Percentiles rank a stretch among this genome's conserved stretches.
phyloP scores from a whole-genome alignment of 2,113 vertebrate species.

The Menura novaehollandiae region DNA sequence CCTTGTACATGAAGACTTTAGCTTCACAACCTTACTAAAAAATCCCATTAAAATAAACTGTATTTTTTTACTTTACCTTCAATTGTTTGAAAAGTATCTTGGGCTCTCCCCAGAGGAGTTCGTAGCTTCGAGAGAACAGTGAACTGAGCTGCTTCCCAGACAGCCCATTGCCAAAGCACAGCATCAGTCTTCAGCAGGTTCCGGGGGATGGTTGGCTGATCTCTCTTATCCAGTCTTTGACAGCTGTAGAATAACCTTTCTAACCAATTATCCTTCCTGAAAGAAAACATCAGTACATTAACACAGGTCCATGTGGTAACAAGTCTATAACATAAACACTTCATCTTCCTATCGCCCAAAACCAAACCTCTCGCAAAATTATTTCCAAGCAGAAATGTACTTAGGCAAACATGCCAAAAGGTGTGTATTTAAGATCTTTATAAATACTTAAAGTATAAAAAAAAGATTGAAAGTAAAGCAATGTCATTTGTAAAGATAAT shows the following conservation, averaged over 20 bases:
- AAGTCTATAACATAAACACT: conserved; percentile 34
- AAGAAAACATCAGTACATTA: background rate
- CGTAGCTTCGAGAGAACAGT: conserved; percentile 95
- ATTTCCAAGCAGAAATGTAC: background rate
- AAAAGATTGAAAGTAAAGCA: background rate
- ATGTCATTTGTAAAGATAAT: background rate
- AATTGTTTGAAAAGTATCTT: conserved; percentile 98
- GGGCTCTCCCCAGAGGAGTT: conserved; percentile 93
- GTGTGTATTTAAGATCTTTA: background rate
- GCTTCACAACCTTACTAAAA: background rate
- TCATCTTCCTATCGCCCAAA: background rate
- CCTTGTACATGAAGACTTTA: background rate
- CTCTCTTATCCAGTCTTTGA: conserved; percentile 90
- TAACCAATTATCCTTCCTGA: conserved; percentile 96
- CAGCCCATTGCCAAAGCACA: conserved; percentile 98
- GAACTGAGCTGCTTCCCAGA: conserved; percentile 98
- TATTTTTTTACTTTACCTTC: conserved; percentile 79
- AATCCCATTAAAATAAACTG: background rate
- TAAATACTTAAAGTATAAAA: background rate
- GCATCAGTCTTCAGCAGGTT: conserved; percentile 90
- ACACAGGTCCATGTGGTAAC: background rate
- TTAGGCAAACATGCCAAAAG: background rate
- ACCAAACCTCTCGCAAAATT: background rate
- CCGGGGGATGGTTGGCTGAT: conserved; percentile 80
- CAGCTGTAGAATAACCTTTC: conserved; percentile 96